Evolutionary conservation across 2,113 vertebrate species (phyloP).

Genomic region (Misgurnus mizolepis): DNA sequence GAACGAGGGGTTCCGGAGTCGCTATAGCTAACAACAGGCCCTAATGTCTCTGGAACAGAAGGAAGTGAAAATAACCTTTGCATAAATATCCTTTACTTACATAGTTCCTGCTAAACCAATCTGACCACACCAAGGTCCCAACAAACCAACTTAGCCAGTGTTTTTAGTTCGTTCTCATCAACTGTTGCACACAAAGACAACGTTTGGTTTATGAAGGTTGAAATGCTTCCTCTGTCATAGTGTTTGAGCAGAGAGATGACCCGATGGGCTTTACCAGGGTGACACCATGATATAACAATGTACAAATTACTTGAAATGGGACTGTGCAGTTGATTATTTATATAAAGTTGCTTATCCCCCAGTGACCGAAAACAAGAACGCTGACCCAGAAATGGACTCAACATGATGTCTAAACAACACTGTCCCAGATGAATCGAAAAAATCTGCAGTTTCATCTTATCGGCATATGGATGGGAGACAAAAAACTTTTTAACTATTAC

Average conservation of each 20-base stretch:
- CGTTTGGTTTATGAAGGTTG: slow-evolving; percentile 1
- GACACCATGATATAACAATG: slow-evolving; percentile 10
- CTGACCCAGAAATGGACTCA: slow-evolving; percentile 23
- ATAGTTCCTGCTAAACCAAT: slow-evolving; percentile 33
- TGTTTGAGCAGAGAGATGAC: slow-evolving; percentile 10
- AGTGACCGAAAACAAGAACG: slow-evolving; percentile 27
- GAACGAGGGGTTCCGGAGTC: neutral
- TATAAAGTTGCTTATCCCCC: slow-evolving; percentile 4
- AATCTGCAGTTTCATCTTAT: slow-evolving; percentile 3
- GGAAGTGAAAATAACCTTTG: slow-evolving; percentile 27
- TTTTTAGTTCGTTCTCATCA: slow-evolving; percentile 5
- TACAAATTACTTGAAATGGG: slow-evolving; percentile 18
- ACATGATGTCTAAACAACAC: slow-evolving; percentile 19
- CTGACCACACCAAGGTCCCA: slow-evolving; percentile 19
- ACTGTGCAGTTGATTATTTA: slow-evolving; percentile 39
- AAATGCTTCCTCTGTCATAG: slow-evolving; percentile 18
- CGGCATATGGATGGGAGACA: slow-evolving; percentile 6
- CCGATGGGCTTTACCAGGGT: slow-evolving; percentile 14
- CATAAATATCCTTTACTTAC: neutral
- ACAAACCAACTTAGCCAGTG: slow-evolving; percentile 12
- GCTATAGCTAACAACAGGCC: neutral
- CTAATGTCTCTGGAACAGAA: slow-evolving; percentile 13
- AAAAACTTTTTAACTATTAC: neutral
- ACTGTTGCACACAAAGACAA: neutral
- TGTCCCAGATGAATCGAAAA: neutral